Conservation (phyloP, 2,113 vertebrate genomes). For the Chitala chitala region DNA sequence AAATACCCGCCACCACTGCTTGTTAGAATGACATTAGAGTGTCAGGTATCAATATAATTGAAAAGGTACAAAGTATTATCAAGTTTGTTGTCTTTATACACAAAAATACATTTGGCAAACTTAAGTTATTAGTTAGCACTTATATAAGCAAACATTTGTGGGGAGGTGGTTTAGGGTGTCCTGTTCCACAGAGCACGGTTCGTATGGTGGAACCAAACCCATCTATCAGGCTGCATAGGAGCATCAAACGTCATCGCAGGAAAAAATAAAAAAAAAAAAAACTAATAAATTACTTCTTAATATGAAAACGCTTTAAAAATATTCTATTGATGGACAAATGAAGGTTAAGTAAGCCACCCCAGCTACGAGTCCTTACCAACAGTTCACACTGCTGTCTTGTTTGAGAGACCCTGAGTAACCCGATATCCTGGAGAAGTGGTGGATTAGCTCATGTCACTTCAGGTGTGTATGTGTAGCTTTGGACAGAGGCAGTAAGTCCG, state of each 20-base stretch:
- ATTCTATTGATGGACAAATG: slow-evolving; percentile 17
- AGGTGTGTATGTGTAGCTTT: neutral
- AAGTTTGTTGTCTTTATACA: neutral
- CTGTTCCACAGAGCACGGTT: neutral
- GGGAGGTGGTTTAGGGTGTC: neutral
- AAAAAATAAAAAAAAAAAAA: slow-evolving; percentile 35
- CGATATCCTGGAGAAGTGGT: slow-evolving; percentile 16
- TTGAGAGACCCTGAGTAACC: slow-evolving; percentile 71
- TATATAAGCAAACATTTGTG: slow-evolving; percentile 17
- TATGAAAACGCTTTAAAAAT: neutral
- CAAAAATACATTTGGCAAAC: slow-evolving; percentile 41
- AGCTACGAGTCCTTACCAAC: slow-evolving; percentile 49
- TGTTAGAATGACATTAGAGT: neutral
- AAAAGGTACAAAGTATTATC: neutral
- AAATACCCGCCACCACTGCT: neutral
- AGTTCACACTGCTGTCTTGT: slow-evolving; percentile 46
- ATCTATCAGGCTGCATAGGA: neutral
- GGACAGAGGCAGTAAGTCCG: neutral
- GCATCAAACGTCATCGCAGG: neutral
- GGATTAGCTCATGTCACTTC: neutral
- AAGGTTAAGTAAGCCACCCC: slow-evolving; percentile 39
- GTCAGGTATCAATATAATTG: neutral
- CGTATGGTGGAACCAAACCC: neutral
- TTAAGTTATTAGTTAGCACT: slow-evolving; percentile 28
- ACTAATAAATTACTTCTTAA: slow-evolving; percentile 24